These are phyloP conservation scores for Pelobates fuscus DNA, from an alignment of 2,113 vertebrate genomes.

Conservation along the genomic window DNA sequence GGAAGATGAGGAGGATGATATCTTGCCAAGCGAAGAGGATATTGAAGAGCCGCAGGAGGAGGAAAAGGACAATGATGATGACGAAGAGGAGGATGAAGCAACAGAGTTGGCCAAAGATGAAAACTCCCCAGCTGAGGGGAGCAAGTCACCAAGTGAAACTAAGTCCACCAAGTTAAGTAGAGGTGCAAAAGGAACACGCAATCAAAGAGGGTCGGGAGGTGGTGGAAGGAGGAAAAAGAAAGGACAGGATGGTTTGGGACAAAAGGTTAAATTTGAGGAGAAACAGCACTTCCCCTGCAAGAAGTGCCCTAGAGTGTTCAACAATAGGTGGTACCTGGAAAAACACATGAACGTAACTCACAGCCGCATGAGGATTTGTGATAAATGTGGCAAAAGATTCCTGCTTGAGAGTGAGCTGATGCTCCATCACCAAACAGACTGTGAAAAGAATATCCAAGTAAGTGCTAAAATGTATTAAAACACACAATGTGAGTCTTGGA, in stretches of 20 bases:
- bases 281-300: constrained; percentile 91
- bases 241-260: constrained; percentile 72
- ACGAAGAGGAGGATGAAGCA: constrained; percentile 71
- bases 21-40: constrained; percentile 67
- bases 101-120: constrained; percentile 64
- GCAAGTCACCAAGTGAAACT: constrained; percentile 62
- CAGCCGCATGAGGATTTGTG: constrained; percentile 96
- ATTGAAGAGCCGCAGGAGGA: constrained; percentile 65
- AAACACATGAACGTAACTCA: constrained; percentile 97
- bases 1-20: constrained; percentile 63
- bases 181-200: constrained; percentile 50
- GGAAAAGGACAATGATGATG: constrained; percentile 70
- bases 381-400: constrained; percentile 92
- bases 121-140: constrained; percentile 62
- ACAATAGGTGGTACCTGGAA: constrained; percentile 97
- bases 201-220: constrained; percentile 56
- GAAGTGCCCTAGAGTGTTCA: constrained; percentile 92
- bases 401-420: constrained; percentile 91
- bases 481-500: too few relatives aligned
- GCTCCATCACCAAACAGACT: constrained; percentile 94
- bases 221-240: constrained; percentile 69
- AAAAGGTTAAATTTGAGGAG: constrained; percentile 92
- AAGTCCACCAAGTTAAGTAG: constrained; percentile 70
- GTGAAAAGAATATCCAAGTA: constrained; percentile 97
- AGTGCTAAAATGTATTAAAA: constrained; percentile 36